Conservation (phyloP, 2,797 vertebrate species). For the Tragelaphus eurycerus region DNA sequence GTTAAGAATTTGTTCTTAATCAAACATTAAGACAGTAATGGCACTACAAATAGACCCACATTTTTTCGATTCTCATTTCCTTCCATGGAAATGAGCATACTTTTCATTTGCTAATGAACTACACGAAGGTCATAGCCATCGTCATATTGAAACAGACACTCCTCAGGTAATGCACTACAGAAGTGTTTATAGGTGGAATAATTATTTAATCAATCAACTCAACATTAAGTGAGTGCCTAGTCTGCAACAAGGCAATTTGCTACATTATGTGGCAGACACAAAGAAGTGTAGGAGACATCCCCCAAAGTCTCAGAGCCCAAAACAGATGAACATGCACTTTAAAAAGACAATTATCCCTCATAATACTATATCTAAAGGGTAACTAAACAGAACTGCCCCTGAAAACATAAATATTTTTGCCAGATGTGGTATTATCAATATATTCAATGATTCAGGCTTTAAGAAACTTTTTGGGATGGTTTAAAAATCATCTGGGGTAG, state of each 20-base stretch:
- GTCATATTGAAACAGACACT: conserved; percentile 73
- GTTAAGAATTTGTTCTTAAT: conserved; percentile 79
- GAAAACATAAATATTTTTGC: neutral
- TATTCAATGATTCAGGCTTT: neutral
- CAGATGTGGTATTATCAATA: neutral
- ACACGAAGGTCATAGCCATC: conserved; percentile 71
- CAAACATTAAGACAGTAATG: conserved; percentile 78
- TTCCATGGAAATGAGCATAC: conserved; percentile 76
- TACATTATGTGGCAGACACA: conserved; percentile 39
- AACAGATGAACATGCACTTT: neutral
- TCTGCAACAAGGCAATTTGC: conserved; percentile 43
- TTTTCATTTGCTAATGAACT: conserved; percentile 80
- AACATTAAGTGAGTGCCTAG: conserved; percentile 56
- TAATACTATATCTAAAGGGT: neutral
- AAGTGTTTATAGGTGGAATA: conserved; percentile 72
- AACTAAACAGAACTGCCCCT: neutral
- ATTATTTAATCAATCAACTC: conserved; percentile 74
- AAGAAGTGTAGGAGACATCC: neutral
- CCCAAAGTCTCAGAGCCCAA: neutral
- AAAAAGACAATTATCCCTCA: neutral
- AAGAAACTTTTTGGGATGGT: neutral
- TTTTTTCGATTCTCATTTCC: conserved; percentile 80
- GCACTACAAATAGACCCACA: conserved; percentile 78
- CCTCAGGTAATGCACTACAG: conserved; percentile 68
- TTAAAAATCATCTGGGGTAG: neutral